Evolutionary conservation across 30 jellyfish, hydroid and myxozoan species (phyloP), one percentile per base, ranked within the genome.

Genomic region (Mastigias papua): DNA sequence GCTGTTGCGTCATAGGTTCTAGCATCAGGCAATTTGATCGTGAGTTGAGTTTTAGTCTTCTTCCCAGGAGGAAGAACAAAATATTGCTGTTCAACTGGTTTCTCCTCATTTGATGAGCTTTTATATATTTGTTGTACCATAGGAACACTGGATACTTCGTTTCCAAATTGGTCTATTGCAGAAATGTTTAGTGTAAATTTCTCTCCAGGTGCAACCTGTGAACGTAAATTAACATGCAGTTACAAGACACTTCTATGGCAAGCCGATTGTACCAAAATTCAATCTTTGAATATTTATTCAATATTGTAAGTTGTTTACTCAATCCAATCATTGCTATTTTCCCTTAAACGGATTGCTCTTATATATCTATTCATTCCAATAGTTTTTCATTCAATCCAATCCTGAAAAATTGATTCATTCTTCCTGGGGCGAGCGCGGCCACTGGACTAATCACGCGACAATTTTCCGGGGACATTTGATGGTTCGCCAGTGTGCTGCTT

Each of bases 201-300:
- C 46, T 86, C 95, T 21, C 95, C 95, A 10, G 95, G 95, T 2
- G 95, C 95, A 63, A 76, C 79, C 95, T 86, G 17, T 42, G 67
- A 54, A 54, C 23, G 27, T 54, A 54, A 54, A 11, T 46, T 46
- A 46, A 16, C 13, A 21, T 21, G 25, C 27, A 42, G 7, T 4
- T 42, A 42, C 54, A 4, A 42, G 54, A 15, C 54, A 42, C 13
- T 42, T 42, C n/a, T n/a, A n/a, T n/a, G n/a, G n/a, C n/a, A n/a
- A n/a, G n/a, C n/a, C n/a, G n/a, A n/a, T n/a, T n/a, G n/a, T n/a
- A n/a, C n/a, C n/a, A n/a, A n/a, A n/a, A n/a, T 42, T 0, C 54
- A 42, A 42, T 8, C 54, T 42, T 42, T 42, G 7, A 8, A 42
- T 42, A 42, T 42, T 42, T 42, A n/a, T n/a, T n/a, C n/a, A n/a